phyloP scores from a whole-genome alignment of 1,140 invertebrate species.

The Tetramorium simillimum region DNA sequence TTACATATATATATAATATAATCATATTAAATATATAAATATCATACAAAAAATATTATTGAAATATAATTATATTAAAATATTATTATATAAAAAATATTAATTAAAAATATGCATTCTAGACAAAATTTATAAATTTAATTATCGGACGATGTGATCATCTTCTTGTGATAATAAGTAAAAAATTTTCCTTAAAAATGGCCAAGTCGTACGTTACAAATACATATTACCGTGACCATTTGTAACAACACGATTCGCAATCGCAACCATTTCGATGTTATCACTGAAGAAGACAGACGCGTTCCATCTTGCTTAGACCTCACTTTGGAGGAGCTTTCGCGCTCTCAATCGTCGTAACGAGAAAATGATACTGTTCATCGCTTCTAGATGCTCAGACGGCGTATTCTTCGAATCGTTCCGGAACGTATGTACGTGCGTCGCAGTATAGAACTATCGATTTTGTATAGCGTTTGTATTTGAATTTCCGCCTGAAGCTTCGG shows the following conservation, averaged over 20 bases:
- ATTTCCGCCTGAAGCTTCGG: constrained; percentile 28
- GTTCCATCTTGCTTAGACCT: background rate
- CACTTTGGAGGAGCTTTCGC: background rate
- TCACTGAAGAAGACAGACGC: background rate
- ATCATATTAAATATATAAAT: background rate
- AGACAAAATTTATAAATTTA: background rate
- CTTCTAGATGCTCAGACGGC: background rate
- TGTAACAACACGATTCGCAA: constrained; percentile 6
- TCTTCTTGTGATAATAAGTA: background rate
- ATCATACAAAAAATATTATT: background rate
- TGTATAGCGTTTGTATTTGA: constrained; percentile 14
- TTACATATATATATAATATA: background rate
- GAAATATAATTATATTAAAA: background rate
- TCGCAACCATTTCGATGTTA: background rate
- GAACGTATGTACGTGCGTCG: background rate
- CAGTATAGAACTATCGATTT: constrained; percentile 26
- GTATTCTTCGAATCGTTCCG: constrained; percentile 14
- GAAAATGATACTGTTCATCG: constrained; percentile 35
- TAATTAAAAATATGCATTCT: background rate
- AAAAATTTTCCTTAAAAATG: background rate
- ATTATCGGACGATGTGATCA: background rate
- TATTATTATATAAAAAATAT: background rate
- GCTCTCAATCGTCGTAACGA: constrained; percentile 9
- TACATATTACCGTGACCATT: background rate
- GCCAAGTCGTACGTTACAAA: background rate